Evolutionary conservation across 1,140 invertebrate genomes (phyloP).

Genomic region (Trinorchestia longiramus): DNA sequence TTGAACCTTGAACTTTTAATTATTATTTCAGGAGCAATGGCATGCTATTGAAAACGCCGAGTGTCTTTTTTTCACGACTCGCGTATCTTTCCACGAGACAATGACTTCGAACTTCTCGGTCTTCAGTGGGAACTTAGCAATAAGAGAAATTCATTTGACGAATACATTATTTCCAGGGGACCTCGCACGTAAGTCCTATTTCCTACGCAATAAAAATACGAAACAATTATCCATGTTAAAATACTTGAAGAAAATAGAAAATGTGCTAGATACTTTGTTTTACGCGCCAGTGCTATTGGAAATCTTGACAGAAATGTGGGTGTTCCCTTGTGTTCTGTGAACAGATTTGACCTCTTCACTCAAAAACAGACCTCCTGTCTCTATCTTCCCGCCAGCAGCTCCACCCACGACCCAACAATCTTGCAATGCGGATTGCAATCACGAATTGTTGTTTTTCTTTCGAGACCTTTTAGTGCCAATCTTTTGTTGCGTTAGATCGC

Average conservation of each 20-base stretch:
- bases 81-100: not conserved
- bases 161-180: not conserved
- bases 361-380: not conserved
- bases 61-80: not conserved
- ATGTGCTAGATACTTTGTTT: not conserved
- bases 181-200: too few relatives aligned
- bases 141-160: not conserved
- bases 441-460: not conserved
- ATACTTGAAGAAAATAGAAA: not conserved
- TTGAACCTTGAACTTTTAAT: not conserved
- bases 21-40: not conserved
- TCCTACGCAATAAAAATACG: too few relatives aligned
- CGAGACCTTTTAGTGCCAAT: not conserved
- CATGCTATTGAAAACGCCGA: not conserved
- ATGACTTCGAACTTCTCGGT: not conserved
- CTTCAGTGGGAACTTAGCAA: too few relatives aligned
- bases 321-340: not conserved
- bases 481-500: not conserved
- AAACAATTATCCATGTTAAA: too few relatives aligned
- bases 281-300: not conserved
- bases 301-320: not conserved
- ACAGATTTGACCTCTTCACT: not conserved
- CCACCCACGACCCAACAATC: not conserved
- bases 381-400: too few relatives aligned
- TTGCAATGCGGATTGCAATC: not conserved